Percentiles rank a stretch among this genome's conserved stretches.
These are phyloP conservation scores for Phalacrocorax carbo DNA, from an alignment of 2,113 vertebrate species.

Conservation along the genomic window DNA sequence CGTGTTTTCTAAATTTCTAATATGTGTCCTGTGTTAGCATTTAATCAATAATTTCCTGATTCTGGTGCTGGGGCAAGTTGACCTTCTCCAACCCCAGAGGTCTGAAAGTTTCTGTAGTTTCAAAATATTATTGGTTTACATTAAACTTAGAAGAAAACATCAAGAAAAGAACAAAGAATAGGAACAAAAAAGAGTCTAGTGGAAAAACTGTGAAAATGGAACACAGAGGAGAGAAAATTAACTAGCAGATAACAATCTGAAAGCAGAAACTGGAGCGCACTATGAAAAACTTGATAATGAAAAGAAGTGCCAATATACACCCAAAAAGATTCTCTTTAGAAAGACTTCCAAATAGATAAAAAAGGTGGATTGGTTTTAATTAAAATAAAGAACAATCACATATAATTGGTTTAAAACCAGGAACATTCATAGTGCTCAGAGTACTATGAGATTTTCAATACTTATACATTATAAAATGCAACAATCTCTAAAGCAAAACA, in stretches of 20 bases:
- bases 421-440: neutral
- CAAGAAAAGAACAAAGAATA: neutral
- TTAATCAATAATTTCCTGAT: neutral
- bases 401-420: neutral
- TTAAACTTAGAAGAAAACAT: neutral
- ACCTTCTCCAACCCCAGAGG: neutral
- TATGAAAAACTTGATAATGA: neutral
- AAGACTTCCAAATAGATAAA: neutral
- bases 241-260: neutral
- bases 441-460: neutral
- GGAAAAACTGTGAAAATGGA: neutral
- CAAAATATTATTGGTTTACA: neutral
- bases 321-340: neutral
- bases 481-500: neutral
- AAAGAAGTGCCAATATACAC: neutral
- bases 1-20: neutral
- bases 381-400: neutral
- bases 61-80: neutral
- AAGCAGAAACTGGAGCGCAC: neutral
- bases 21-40: neutral
- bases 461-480: neutral
- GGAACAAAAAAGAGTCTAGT: neutral
- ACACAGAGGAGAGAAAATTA: neutral
- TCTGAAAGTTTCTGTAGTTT: neutral
- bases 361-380: neutral